phyloP scores from a whole-genome alignment of 2,888 invertebrate genomes.

The Dryobotodes eremita region DNA sequence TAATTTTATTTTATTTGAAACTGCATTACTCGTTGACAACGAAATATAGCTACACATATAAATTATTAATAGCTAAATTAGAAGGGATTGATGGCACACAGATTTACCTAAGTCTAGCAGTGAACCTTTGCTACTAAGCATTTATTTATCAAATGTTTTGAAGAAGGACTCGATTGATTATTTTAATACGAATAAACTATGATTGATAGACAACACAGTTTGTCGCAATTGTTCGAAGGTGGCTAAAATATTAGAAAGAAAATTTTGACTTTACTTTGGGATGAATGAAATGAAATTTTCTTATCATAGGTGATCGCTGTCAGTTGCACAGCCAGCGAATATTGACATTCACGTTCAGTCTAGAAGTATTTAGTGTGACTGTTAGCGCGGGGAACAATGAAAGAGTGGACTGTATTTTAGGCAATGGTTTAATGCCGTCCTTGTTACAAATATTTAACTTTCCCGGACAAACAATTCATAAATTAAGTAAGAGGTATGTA shows the following conservation, averaged over 20 bases:
- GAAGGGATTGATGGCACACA: constrained; percentile 78
- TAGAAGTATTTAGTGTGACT: background rate
- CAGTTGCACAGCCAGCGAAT: background rate
- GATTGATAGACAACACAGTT: too few species aligned
- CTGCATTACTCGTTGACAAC: too few species aligned
- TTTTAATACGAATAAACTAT: background rate
- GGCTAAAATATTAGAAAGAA: background rate
- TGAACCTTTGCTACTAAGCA: constrained; percentile 31
- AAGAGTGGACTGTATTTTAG: too few species aligned
- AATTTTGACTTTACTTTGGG: background rate
- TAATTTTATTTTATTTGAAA: too few species aligned
- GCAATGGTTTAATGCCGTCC: too few species aligned
- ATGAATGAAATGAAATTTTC: background rate
- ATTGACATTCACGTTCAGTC: too few species aligned
- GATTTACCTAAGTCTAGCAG: constrained; percentile 70
- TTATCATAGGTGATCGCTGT: background rate
- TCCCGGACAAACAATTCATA: too few species aligned
- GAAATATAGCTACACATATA: too few species aligned
- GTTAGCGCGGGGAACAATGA: too few species aligned
- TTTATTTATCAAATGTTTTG: constrained; percentile 4
- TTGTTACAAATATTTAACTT: too few species aligned
- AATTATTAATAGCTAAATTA: too few species aligned
- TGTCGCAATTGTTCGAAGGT: background rate
- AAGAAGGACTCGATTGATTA: background rate
- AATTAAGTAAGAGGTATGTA: too few species aligned